Conservation (phyloP, 2,888 invertebrate species). For the Auanema sp. region DNA sequence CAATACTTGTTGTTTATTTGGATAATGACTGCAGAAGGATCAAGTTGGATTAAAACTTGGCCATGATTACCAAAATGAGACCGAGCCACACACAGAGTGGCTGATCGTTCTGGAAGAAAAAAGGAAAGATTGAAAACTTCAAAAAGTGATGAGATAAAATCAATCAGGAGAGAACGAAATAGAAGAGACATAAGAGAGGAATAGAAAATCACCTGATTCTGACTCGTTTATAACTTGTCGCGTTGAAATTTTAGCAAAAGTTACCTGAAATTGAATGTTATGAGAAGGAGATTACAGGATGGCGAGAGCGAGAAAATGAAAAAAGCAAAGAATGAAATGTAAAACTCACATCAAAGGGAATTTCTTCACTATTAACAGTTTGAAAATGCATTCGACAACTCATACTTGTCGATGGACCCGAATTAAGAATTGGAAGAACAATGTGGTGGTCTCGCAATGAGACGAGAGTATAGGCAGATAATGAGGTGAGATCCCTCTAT, state of each 20-base stretch:
- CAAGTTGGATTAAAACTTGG: slow-evolving; percentile 7
- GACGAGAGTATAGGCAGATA: slow-evolving; percentile 16
- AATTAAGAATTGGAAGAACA: slow-evolving; percentile 15
- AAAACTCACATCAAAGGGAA: slow-evolving; percentile 19
- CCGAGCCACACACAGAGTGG: slow-evolving; percentile 18
- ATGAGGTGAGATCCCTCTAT: slow-evolving; percentile 8
- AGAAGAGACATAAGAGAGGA: slow-evolving; percentile 1
- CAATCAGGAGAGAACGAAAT: not conserved
- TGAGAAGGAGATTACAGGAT: not conserved
- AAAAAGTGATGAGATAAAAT: not conserved
- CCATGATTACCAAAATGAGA: slow-evolving; percentile 13
- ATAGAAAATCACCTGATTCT: slow-evolving; percentile 13
- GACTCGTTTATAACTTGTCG: slow-evolving; percentile 12
- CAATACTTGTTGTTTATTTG: slow-evolving; percentile 16
- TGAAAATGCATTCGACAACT: slow-evolving; percentile 15
- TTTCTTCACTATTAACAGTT: slow-evolving; percentile 1
- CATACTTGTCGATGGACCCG: slow-evolving; percentile 17
- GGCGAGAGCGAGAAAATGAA: not conserved
- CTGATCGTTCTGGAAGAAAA: slow-evolving; percentile 18
- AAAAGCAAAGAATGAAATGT: not conserved
- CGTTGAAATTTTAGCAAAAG: slow-evolving; percentile 20
- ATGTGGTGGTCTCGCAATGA: slow-evolving; percentile 18
- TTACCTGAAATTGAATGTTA: slow-evolving; percentile 16
- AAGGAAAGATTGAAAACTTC: not conserved
- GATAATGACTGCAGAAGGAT: not conserved